Percentiles rank a stretch among this genome's conserved stretches.
phyloP scores from a whole-genome alignment of 2,888 invertebrate genomes.

The Villa cingulata region DNA sequence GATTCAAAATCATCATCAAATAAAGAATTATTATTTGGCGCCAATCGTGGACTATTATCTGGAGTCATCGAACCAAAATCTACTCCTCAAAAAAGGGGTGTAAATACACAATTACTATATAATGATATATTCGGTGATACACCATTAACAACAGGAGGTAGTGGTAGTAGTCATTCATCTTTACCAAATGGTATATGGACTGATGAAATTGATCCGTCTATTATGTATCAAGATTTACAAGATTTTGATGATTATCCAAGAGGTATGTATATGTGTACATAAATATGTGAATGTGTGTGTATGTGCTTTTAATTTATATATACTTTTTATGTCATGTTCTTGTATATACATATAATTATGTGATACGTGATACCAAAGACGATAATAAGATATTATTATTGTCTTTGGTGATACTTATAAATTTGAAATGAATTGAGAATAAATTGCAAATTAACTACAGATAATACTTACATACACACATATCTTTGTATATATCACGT shows the following conservation, averaged over 20 bases:
- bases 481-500: no score
- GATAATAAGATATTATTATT: no score
- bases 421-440: no score
- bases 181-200: constrained; percentile 25
- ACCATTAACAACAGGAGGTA: background rate
- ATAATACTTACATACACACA: no score
- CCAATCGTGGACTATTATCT: background rate
- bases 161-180: constrained; percentile 12
- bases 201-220: constrained; percentile 29
- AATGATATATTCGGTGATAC: constrained; percentile 12
- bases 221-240: constrained; percentile 26
- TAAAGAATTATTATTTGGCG: constrained; percentile 8
- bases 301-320: background rate
- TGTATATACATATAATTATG: no score
- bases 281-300: background rate
- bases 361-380: no score
- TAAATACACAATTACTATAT: constrained; percentile 21
- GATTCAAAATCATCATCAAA: constrained; percentile 1
- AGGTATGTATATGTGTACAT: constrained; percentile 14
- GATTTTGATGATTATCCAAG: constrained; percentile 30
- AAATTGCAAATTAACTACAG: no score
- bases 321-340: background rate
- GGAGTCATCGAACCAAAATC: constrained; percentile 18
- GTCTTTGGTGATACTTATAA: no score
- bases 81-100: constrained; percentile 30